Evolutionary conservation across 2,888 invertebrate species (phyloP).

Genomic region (Meiosimyza platycephala): DNA sequence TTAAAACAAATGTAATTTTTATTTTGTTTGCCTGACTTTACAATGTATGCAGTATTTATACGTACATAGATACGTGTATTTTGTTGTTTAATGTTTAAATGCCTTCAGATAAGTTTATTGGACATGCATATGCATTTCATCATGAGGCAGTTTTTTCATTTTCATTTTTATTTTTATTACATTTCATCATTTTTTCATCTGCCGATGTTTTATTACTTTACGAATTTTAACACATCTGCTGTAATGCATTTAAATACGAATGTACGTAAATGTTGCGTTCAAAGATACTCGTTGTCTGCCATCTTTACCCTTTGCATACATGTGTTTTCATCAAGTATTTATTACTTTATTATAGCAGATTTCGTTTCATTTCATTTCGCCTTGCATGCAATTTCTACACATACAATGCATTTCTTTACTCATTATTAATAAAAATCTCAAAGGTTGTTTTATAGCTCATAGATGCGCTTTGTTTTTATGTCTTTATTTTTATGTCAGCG

Average conservation of each 20-base stretch:
- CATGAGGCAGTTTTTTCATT: slow-evolving; percentile 15
- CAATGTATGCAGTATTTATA: slow-evolving; percentile 16
- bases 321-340: slow-evolving; percentile 48
- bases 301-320: neutral
- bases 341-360: slow-evolving; percentile 49
- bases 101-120: slow-evolving; percentile 14
- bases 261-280: neutral
- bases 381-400: slow-evolving; percentile 1
- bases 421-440: slow-evolving; percentile 16
- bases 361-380: slow-evolving; percentile 2
- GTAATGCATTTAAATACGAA: slow-evolving; percentile 53
- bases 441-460: slow-evolving; percentile 15
- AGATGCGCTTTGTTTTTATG: neutral
- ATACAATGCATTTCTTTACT: neutral
- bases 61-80: too few species aligned
- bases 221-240: slow-evolving; percentile 66
- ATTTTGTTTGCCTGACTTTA: too few species aligned
- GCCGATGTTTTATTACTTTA: slow-evolving; percentile 61
- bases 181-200: neutral
- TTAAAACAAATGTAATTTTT: too few species aligned
- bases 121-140: slow-evolving; percentile 28
- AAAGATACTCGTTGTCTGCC: neutral
- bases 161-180: neutral
- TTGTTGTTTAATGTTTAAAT: slow-evolving; percentile 22
- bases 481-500: neutral